Conservation (phyloP, 2,797 vertebrate genomes). For the Crocidura indochinensis region DNA sequence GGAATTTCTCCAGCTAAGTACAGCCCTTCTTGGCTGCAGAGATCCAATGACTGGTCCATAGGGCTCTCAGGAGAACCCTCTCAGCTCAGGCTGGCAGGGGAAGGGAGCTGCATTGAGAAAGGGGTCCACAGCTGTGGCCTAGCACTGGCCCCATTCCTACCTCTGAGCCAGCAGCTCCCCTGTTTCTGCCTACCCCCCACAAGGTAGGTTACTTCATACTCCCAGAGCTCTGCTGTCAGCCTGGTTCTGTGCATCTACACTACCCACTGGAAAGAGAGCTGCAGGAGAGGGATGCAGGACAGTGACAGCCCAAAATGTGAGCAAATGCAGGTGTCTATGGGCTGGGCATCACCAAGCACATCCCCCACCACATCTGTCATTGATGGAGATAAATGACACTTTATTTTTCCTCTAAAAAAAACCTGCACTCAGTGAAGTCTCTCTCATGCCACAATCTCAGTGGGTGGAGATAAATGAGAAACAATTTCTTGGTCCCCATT, state of each 20-base stretch:
- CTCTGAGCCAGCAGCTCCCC: too few species aligned
- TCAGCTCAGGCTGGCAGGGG: not conserved
- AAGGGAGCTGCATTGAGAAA: too few species aligned
- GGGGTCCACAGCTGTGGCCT: not conserved
- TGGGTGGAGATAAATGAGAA: slow-evolving; percentile 94
- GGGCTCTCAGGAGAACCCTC: not conserved
- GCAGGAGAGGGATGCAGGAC: not conserved
- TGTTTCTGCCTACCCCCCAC: not conserved
- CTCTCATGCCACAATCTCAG: slow-evolving; percentile 91
- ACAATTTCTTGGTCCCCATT: slow-evolving; percentile 94
- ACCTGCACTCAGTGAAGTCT: slow-evolving; percentile 92
- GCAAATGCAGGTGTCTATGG: slow-evolving; percentile 53
- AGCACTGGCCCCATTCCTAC: too few species aligned
- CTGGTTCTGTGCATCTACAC: not conserved
- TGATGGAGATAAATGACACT: slow-evolving; percentile 94
- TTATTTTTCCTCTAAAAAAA: slow-evolving; percentile 83
- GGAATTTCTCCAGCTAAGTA: not conserved
- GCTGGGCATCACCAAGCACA: slow-evolving; percentile 88
- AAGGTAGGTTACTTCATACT: not conserved
- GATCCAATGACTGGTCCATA: not conserved
- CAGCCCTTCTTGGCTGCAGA: not conserved
- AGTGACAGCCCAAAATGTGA: slow-evolving; percentile 69
- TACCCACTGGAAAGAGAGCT: slow-evolving; percentile 63
- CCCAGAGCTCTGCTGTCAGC: slow-evolving; percentile 53
- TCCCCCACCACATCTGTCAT: slow-evolving; percentile 90